These are phyloP conservation scores for Squalus acanthias DNA, from an alignment of 2,797 vertebrate species.

Conservation along the genomic window DNA sequence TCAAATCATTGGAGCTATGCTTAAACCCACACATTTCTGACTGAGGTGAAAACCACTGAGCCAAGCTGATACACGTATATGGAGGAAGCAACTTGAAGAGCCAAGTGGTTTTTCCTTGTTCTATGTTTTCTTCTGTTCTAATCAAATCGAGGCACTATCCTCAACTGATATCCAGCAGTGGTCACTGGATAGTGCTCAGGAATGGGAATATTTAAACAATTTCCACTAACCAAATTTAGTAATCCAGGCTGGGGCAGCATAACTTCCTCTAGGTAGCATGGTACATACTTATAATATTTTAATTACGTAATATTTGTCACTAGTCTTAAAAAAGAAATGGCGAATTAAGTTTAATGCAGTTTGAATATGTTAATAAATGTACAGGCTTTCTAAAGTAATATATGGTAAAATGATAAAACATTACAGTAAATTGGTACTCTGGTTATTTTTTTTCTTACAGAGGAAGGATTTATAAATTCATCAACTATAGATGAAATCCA, in stretches of 20 bases:
- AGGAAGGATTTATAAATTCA: constrained; percentile 68
- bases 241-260: not conserved
- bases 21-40: not conserved
- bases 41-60: not conserved
- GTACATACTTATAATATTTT: not conserved
- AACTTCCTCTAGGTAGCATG: not conserved
- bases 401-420: not conserved
- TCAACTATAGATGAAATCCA: constrained; percentile 58
- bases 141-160: not conserved
- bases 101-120: not conserved
- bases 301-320: not conserved
- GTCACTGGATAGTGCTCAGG: not conserved
- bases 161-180: not conserved
- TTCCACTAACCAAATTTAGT: not conserved
- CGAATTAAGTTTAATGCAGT: not conserved
- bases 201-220: not conserved
- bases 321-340: not conserved
- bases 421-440: not conserved
- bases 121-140: not conserved
- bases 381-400: not conserved
- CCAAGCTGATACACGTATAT: not conserved
- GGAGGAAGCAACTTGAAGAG: not conserved
- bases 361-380: not conserved
- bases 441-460: constrained; percentile 54
- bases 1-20: not conserved